Percentiles rank a stretch among this genome's conserved stretches.
Conservation (phyloP, 2,113 vertebrate species). For the Gorsachius goisagi region DNA sequence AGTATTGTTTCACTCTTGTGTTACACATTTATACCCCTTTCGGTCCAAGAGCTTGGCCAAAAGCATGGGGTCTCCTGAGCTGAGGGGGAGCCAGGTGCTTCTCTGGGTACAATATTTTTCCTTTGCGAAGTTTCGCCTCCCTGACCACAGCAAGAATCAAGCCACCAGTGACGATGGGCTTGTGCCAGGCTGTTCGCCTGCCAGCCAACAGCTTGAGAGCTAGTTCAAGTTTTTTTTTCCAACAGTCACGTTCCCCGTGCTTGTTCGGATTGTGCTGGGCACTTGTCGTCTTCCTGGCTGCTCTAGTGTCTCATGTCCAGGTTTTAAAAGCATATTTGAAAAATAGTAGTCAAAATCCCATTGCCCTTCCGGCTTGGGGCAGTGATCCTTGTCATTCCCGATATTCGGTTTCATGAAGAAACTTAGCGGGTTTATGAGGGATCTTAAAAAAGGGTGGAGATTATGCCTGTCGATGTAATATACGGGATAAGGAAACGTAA, state of each 20-base stretch:
- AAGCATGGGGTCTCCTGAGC: not conserved
- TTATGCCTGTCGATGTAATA: not conserved
- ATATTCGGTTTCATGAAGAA: not conserved
- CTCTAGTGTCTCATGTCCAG: not conserved
- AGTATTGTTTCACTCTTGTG: not conserved
- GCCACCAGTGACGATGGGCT: not conserved
- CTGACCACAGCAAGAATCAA: not conserved
- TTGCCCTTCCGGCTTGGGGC: not conserved
- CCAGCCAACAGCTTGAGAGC: not conserved
- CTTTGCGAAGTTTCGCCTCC: not conserved
- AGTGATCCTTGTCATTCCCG: not conserved
- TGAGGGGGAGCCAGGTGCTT: not conserved
- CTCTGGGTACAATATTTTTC: not conserved
- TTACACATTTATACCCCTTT: not conserved
- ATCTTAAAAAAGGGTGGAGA: conserved; percentile 32
- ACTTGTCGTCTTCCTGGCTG: not conserved
- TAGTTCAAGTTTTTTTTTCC: not conserved
- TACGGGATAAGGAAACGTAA: not conserved
- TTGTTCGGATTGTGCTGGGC: not conserved
- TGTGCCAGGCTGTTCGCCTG: not conserved
- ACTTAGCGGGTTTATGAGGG: not conserved
- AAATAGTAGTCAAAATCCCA: not conserved
- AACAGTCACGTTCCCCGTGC: not conserved
- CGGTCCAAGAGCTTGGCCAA: not conserved
- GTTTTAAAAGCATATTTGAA: not conserved